Conservation (phyloP, 64 coral and sea anemone genomes). For the Trachythela sp. region DNA sequence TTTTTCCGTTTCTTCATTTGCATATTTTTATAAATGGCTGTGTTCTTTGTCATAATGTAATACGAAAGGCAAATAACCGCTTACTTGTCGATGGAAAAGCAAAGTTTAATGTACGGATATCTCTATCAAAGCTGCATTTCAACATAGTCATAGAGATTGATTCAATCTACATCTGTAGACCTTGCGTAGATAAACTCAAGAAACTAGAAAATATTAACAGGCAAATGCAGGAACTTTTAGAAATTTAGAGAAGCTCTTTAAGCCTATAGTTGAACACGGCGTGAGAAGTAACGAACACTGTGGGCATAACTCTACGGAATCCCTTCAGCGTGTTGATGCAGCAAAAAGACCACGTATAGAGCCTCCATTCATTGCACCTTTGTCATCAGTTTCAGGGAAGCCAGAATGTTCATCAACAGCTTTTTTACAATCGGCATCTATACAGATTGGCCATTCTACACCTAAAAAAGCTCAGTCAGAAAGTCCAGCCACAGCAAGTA, state of each 20-base stretch:
- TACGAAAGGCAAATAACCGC: background rate
- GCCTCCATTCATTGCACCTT: background rate
- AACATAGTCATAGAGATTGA: background rate
- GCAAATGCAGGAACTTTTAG: background rate
- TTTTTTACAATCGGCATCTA: background rate
- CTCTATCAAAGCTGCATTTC: background rate
- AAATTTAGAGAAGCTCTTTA: background rate
- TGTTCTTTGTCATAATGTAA: background rate
- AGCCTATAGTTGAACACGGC: background rate
- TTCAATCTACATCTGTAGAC: background rate
- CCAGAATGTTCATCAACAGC: background rate
- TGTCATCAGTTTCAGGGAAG: background rate
- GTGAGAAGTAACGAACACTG: background rate
- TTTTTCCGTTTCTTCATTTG: background rate
- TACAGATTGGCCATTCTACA: background rate
- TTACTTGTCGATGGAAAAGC: background rate
- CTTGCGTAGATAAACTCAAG: background rate
- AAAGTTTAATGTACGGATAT: background rate
- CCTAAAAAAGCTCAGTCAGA: background rate
- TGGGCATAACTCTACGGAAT: background rate
- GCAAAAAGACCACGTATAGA: background rate
- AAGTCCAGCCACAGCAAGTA: too few relatives aligned
- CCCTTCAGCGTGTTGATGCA: background rate
- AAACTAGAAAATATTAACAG: background rate
- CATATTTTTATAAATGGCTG: background rate